These are phyloP conservation scores for Phyllostomus hastatus DNA, from an alignment of 2,113 vertebrate species.

Conservation along the genomic window DNA sequence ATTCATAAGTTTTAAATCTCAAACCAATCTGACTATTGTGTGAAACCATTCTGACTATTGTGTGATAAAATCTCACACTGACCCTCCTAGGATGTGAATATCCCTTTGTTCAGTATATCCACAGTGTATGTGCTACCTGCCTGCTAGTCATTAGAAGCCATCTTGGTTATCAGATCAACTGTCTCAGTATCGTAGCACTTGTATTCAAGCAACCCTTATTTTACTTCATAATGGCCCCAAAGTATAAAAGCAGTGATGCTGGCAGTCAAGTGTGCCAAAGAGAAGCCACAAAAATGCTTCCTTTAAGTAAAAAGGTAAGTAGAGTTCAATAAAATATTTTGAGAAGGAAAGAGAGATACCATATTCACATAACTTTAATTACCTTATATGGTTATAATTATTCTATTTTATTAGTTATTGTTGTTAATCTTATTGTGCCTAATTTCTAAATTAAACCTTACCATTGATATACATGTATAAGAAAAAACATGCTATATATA, in stretches of 20 bases:
- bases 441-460: no score
- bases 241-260: background rate
- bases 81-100: background rate
- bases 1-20: background rate
- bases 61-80: background rate
- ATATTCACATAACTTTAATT: background rate
- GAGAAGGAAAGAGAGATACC: background rate
- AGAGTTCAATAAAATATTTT: background rate
- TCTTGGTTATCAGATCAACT: background rate
- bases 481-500: no score
- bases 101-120: background rate
- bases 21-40: background rate
- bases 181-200: background rate
- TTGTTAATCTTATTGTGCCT: no score
- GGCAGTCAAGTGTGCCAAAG: background rate
- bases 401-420: background rate
- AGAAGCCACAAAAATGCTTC: background rate
- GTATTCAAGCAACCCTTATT: background rate
- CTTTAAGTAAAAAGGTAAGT: background rate
- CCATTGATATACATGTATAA: no score
- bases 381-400: background rate
- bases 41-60: background rate
- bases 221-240: background rate
- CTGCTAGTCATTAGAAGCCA: background rate
- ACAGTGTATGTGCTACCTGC: background rate